Evolutionary conservation across 92 coral and sea anemone genomes (phyloP), one percentile per base, ranked within the genome.

Genomic region (Montipora capitata): DNA sequence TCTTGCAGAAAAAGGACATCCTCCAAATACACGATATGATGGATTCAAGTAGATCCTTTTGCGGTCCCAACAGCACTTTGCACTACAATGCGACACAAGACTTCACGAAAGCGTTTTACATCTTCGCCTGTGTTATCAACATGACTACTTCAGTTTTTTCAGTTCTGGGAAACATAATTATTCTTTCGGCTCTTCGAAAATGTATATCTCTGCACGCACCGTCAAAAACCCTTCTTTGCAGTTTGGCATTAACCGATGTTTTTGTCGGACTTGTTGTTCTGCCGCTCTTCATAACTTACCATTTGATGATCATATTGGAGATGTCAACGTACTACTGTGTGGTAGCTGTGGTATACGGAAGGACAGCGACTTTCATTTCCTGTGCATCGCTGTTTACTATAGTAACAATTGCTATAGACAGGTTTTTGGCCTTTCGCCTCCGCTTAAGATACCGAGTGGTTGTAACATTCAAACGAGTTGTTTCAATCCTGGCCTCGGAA

Each of bases 351-450:
- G 12, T 49, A 61, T 78, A 62, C 62, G 72, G 40, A 4, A 78
- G 71, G 17, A 42, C 15, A 56, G 10, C 82, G 11, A 0, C 41
- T 5, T 78, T 78, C 11, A 7, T 61, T 43, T 49, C 40, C 4
- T 1, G 10, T 2, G 41, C 42, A 8, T 77, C 81, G 57, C 56
- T 77, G 9, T 5, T 57, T 6, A 78, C 70, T 13, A 42, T 78
- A 0, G 58, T 67, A 9, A 62, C 72, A 63, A 65, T 78, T 62
- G 42, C 83, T 3, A 4, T 62, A 15, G 82, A 78, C 38, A 49
- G 82, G 40, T 62, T 4, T 63, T 42, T 78, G 11, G 82, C 82
- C n/a, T 43, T 78, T 62, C 82, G 14, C 64, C 82, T 78, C 40
- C 82, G 82, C 57, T 18, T 78, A 66, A 66, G 66, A 48, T 80